A percentile compares a stretch with the other conserved stretches of the same genome.
Evolutionary conservation across 2,113 vertebrate species (phyloP).

Genomic region (Mesembrinibis cayennensis): DNA sequence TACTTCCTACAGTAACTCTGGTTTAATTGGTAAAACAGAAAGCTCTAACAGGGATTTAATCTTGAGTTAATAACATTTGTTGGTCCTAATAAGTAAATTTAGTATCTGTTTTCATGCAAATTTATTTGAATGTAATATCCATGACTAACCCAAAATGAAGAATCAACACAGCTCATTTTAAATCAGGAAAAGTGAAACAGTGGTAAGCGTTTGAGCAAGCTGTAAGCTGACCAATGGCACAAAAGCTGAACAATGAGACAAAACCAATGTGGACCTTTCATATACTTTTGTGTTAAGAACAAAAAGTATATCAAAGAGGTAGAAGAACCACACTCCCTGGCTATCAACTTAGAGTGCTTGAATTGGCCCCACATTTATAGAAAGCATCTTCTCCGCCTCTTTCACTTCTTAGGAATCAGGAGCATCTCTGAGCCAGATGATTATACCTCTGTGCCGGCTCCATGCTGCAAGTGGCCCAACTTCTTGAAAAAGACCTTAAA

Average conservation of each 20-base stretch:
- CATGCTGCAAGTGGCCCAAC: background rate
- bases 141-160: background rate
- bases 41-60: background rate
- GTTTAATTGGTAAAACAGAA: background rate
- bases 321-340: background rate
- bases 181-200: background rate
- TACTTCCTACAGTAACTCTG: background rate
- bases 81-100: background rate
- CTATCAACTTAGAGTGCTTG: fast-evolving
- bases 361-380: background rate
- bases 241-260: background rate
- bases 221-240: background rate
- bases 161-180: background rate
- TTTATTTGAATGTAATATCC: background rate
- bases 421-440: background rate
- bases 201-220: background rate
- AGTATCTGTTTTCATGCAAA: background rate
- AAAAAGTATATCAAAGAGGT: fast-evolving
- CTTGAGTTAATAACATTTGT: background rate
- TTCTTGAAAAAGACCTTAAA: background rate
- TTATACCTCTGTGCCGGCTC: background rate
- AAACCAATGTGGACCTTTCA: background rate
- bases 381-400: background rate
- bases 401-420: background rate
- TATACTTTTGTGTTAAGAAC: background rate